Conservation (phyloP, 1,140 invertebrate species). For the Atopsyche davidsoni region DNA sequence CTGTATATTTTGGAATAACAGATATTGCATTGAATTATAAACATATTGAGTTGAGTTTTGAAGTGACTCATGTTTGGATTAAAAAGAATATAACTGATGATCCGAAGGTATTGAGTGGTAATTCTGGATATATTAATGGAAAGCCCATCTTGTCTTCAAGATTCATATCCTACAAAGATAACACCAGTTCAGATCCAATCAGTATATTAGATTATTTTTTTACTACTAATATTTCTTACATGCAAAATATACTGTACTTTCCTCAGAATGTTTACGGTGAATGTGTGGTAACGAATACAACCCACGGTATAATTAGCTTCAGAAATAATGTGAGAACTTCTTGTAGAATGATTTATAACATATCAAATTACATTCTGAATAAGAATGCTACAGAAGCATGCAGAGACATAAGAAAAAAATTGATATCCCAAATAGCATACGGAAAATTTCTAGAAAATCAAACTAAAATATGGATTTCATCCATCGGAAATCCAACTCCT, state of each 20-base stretch:
- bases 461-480: constrained; percentile 47
- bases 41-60: constrained; percentile 47
- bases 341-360: constrained; percentile 35
- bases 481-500: constrained; percentile 51
- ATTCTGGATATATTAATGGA: constrained; percentile 59
- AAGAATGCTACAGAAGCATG: constrained; percentile 42
- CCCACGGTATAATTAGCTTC: constrained; percentile 41
- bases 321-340: constrained; percentile 46
- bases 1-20: constrained; percentile 43
- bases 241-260: constrained; percentile 41
- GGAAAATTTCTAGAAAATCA: constrained; percentile 34
- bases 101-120: constrained; percentile 54
- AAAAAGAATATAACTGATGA: constrained; percentile 34
- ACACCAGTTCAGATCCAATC: constrained; percentile 31
- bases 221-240: constrained; percentile 32
- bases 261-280: constrained; percentile 38
- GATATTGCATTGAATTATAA: constrained; percentile 27
- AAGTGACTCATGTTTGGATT: constrained; percentile 48
- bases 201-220: constrained; percentile 28
- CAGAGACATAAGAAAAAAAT: constrained; percentile 41
- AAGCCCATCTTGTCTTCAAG: constrained; percentile 56
- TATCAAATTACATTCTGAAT: constrained; percentile 33
- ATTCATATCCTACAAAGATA: constrained; percentile 30
- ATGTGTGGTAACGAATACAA: constrained; percentile 38
- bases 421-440: constrained; percentile 38